phyloP scores from a whole-genome alignment of 2,797 vertebrate species.

The Hoplostethus atlanticus region DNA sequence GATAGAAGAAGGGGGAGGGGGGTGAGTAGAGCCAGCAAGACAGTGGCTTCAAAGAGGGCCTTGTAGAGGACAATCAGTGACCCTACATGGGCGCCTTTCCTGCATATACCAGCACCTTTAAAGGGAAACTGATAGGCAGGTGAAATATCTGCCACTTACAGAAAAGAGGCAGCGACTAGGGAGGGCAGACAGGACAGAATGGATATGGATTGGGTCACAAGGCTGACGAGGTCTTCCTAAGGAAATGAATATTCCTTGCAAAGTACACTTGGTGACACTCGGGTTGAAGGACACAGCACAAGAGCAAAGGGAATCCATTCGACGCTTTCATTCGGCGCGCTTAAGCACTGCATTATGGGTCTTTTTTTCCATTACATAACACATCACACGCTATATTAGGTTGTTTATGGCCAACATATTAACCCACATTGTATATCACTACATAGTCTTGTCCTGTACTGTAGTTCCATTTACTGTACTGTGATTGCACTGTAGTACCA shows the following conservation, averaged over 20 bases:
- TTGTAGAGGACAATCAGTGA: slow-evolving; percentile 83
- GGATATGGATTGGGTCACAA: slow-evolving; percentile 87
- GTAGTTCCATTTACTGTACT: slow-evolving; percentile 39
- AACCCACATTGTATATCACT: slow-evolving; percentile 30
- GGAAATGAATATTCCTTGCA: slow-evolving; percentile 87
- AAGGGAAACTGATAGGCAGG: slow-evolving; percentile 87
- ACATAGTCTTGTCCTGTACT: slow-evolving; percentile 8
- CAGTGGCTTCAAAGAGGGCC: slow-evolving; percentile 73
- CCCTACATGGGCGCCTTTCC: slow-evolving; percentile 87
- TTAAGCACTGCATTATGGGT: slow-evolving; percentile 53
- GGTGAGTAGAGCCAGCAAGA: slow-evolving; percentile 67
- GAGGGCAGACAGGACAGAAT: slow-evolving; percentile 83
- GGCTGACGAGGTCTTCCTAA: slow-evolving; percentile 85
- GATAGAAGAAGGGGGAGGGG: slow-evolving; percentile 63
- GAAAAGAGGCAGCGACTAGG: slow-evolving; percentile 81
- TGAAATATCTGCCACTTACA: slow-evolving; percentile 87
- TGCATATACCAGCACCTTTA: slow-evolving; percentile 86
- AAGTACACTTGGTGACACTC: slow-evolving; percentile 83
- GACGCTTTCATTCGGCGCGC: slow-evolving; percentile 67
- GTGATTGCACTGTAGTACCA: slow-evolving; percentile 15
- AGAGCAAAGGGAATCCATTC: slow-evolving; percentile 73
- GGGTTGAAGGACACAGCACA: slow-evolving; percentile 78
- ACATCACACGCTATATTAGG: slow-evolving; percentile 28
- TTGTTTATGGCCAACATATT: slow-evolving; percentile 32
- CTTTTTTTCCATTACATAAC: slow-evolving; percentile 36